phyloP scores from a whole-genome alignment of 1,140 invertebrate genomes.

The Uloborus diversus region DNA sequence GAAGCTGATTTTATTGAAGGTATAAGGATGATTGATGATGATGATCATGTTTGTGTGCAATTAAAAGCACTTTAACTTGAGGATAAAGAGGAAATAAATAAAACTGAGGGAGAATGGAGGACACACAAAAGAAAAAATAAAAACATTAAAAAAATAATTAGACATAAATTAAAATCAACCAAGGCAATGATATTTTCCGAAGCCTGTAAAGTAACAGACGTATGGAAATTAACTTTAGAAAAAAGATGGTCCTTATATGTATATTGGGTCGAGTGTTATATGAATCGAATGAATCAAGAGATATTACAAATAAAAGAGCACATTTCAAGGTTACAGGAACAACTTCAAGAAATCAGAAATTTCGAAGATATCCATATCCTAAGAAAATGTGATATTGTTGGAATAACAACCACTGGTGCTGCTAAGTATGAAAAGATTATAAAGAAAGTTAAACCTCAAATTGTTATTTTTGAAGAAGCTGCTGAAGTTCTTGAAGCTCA shows the following conservation, averaged over 20 bases:
- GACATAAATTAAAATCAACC: neutral
- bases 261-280: no score
- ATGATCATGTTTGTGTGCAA: neutral
- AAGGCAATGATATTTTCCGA: slow-evolving; percentile 8
- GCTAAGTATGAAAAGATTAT: slow-evolving; percentile 74
- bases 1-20: neutral
- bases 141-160: no score
- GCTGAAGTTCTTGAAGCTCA: slow-evolving; percentile 85
- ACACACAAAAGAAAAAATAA: no score
- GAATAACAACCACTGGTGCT: slow-evolving; percentile 81
- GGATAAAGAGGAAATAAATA: neutral
- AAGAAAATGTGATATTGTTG: slow-evolving; percentile 67
- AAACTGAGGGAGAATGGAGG: no score
- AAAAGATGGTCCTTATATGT: slow-evolving; percentile 31
- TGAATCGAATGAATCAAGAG: no score
- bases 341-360: neutral
- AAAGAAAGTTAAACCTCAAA: slow-evolving; percentile 71
- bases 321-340: neutral
- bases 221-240: neutral
- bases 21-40: neutral
- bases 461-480: slow-evolving; percentile 83
- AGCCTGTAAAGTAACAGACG: neutral
- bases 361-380: slow-evolving; percentile 13
- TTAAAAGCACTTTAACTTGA: neutral
- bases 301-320: neutral